Conservation (phyloP, 2,797 vertebrate species). For the Dipus sagitta region DNA sequence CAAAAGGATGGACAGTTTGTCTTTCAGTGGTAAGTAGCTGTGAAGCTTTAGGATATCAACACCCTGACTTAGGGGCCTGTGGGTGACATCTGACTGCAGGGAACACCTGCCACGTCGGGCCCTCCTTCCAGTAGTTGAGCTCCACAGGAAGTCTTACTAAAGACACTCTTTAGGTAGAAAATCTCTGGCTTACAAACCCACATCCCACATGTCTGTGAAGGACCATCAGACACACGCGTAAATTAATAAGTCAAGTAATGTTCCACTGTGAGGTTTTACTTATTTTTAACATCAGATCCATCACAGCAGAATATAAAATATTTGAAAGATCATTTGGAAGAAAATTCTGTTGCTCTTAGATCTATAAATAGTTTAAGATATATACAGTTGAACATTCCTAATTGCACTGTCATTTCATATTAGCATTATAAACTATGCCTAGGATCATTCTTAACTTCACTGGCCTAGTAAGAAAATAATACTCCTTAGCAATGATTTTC, state of each 20-base stretch:
- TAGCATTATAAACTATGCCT: background rate
- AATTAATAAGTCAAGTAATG: constrained; percentile 59
- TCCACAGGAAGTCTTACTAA: constrained; percentile 34
- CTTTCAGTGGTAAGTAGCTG: background rate
- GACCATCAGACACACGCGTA: constrained; percentile 19
- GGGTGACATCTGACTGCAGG: background rate
- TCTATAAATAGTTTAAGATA: background rate
- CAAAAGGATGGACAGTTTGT: background rate
- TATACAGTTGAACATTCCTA: background rate
- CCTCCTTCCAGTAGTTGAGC: background rate
- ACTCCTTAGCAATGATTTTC: background rate
- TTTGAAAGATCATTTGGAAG: background rate
- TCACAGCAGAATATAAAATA: background rate
- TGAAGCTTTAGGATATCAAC: background rate
- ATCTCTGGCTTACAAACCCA: constrained; percentile 57
- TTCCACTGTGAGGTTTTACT: constrained; percentile 65
- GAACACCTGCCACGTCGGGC: background rate
- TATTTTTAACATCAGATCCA: constrained; percentile 70
- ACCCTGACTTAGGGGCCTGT: background rate
- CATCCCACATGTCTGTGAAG: background rate
- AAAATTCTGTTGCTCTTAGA: background rate
- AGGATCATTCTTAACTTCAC: background rate
- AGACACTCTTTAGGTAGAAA: constrained; percentile 25
- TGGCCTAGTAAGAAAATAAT: background rate
- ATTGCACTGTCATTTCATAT: background rate